These are phyloP conservation scores for Zophobas atratus DNA, from an alignment of 1,140 invertebrate genomes.

Conservation along the genomic window DNA sequence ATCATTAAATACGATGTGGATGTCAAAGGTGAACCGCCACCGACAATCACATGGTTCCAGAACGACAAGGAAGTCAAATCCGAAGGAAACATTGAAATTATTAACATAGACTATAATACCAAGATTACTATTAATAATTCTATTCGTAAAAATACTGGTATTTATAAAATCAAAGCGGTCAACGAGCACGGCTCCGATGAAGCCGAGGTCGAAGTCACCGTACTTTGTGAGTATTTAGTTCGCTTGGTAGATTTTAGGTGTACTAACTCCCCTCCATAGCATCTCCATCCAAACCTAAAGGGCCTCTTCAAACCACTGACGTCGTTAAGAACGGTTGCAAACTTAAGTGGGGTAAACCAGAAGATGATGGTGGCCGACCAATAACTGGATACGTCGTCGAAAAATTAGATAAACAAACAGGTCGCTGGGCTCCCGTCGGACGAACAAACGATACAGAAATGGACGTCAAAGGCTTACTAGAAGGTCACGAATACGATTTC, in stretches of 20 bases:
- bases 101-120: slow-evolving; percentile 94
- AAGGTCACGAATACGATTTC: slow-evolving; percentile 97
- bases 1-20: slow-evolving; percentile 94
- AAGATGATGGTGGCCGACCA: slow-evolving; percentile 98
- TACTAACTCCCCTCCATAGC: slow-evolving; percentile 67
- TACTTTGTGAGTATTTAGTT: slow-evolving; percentile 79
- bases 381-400: slow-evolving; percentile 97
- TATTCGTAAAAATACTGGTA: slow-evolving; percentile 86
- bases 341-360: slow-evolving; percentile 96
- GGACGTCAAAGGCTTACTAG: slow-evolving; percentile 92
- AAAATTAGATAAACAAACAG: slow-evolving; percentile 94
- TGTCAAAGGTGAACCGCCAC: slow-evolving; percentile 94
- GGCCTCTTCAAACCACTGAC: slow-evolving; percentile 93
- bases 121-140: slow-evolving; percentile 91
- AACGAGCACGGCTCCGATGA: slow-evolving; percentile 95
- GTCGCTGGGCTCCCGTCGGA: slow-evolving; percentile 94
- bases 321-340: slow-evolving; percentile 94
- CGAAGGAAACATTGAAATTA: slow-evolving; percentile 85
- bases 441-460: slow-evolving; percentile 89
- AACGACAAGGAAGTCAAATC: slow-evolving; percentile 71
- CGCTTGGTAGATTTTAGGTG: slow-evolving; percentile 42
- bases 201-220: slow-evolving; percentile 93
- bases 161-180: slow-evolving; percentile 92
- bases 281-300: slow-evolving; percentile 87
- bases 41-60: slow-evolving; percentile 91